phyloP scores from a whole-genome alignment of 2,888 invertebrate genomes.

The Volucella inanis region DNA sequence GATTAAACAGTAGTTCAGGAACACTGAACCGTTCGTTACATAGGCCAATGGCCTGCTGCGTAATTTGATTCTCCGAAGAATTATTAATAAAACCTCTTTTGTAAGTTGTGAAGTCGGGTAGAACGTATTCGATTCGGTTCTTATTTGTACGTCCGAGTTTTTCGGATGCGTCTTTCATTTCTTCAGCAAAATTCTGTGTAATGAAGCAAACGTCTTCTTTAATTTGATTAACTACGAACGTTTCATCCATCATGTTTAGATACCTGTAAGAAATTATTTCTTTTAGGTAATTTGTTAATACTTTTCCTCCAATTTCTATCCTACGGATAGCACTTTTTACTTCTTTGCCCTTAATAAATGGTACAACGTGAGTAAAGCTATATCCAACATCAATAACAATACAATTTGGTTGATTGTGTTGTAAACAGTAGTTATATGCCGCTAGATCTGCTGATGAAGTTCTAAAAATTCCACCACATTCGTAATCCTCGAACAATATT shows the following conservation, averaged over 20 bases:
- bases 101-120: conserved; percentile 97
- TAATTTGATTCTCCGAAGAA: conserved; percentile 77
- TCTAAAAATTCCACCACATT: conserved; percentile 91
- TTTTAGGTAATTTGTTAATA: conserved; percentile 98
- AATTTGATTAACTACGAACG: conserved; percentile 98
- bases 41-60: conserved; percentile 91
- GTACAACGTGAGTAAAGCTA: conserved; percentile 97
- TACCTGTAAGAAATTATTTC: conserved; percentile 98
- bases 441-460: conserved; percentile 92
- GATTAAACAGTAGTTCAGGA: conserved; percentile 97
- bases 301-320: conserved; percentile 98
- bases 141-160: conserved; percentile 84
- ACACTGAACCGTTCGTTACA: conserved; percentile 97
- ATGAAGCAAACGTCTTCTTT: conserved; percentile 99
- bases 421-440: conserved; percentile 86
- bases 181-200: conserved; percentile 90
- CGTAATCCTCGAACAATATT: conserved; percentile 98
- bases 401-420: conserved; percentile 87
- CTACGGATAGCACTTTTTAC: conserved; percentile 89
- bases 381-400: conserved; percentile 97
- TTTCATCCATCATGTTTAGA: conserved; percentile 99
- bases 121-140: conserved; percentile 94
- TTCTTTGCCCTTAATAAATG: conserved; percentile 92
- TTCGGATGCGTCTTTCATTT: conserved; percentile 88
- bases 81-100: conserved; percentile 86